Percentiles rank a stretch among this genome's conserved stretches.
These are phyloP conservation scores for Gonioctena quinquepunctata DNA, from an alignment of 1,140 invertebrate species.

Conservation along the genomic window DNA sequence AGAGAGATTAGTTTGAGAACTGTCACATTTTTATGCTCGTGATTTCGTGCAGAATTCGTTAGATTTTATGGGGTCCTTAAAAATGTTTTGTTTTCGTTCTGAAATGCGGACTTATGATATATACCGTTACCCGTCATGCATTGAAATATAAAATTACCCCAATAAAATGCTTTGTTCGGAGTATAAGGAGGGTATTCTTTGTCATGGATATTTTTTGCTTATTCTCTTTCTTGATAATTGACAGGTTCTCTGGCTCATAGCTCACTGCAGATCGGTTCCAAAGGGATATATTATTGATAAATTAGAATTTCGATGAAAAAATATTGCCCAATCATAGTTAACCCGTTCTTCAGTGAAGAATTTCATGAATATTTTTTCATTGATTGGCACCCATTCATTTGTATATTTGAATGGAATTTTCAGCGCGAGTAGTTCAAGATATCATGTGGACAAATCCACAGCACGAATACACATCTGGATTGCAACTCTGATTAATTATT, in stretches of 20 bases:
- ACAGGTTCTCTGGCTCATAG: conserved; percentile 6
- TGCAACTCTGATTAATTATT: too few relatives aligned
- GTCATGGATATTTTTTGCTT: neutral
- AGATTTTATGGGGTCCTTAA: conserved; percentile 10
- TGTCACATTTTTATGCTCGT: conserved; percentile 13
- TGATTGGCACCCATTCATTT: too few relatives aligned
- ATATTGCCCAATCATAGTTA: too few relatives aligned
- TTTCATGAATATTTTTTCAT: too few relatives aligned
- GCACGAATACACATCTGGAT: too few relatives aligned
- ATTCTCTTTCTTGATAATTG: conserved; percentile 5
- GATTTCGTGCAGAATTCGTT: conserved; percentile 9
- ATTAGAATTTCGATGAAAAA: too few relatives aligned
- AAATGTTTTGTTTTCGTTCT: neutral
- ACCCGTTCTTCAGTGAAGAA: too few relatives aligned
- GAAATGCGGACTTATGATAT: conserved; percentile 11
- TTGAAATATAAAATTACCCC: conserved; percentile 11
- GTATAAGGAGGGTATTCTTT: neutral
- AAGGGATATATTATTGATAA: too few relatives aligned
- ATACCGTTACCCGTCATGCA: conserved; percentile 4
- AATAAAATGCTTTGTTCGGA: conserved; percentile 5
- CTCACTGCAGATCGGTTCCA: too few relatives aligned
- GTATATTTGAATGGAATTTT: too few relatives aligned
- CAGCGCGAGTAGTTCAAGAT: too few relatives aligned
- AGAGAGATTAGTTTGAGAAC: conserved; percentile 2
- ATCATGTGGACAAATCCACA: too few relatives aligned